Conservation (phyloP, 2,797 vertebrate genomes). For the Alosa sapidissima region DNA sequence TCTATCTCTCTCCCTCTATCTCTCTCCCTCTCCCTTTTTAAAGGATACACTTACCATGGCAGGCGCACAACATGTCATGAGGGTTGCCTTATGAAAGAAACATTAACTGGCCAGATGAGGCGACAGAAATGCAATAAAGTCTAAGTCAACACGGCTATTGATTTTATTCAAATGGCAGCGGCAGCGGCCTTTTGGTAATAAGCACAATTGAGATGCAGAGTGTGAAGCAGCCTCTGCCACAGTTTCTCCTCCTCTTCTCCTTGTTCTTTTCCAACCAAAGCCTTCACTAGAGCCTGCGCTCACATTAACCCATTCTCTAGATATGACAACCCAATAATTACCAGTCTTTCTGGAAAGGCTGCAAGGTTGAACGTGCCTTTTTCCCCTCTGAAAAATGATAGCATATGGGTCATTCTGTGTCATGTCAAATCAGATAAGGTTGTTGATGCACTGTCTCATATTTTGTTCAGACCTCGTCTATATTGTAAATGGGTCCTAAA, state of each 20-base stretch:
- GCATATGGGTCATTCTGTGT: not conserved
- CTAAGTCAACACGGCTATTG: constrained; percentile 76
- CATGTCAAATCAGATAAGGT: no score
- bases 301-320: not conserved
- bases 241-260: not conserved
- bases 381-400: not conserved
- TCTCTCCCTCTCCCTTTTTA: not conserved
- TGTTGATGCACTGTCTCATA: no score
- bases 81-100: constrained; percentile 79
- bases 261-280: not conserved
- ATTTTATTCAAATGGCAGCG: constrained; percentile 73
- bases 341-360: not conserved
- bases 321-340: not conserved
- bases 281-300: not conserved
- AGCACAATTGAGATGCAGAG: constrained; percentile 8
- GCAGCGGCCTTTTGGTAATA: constrained; percentile 3
- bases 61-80: constrained; percentile 61
- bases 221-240: not conserved
- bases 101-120: constrained; percentile 72
- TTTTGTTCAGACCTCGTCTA: no score
- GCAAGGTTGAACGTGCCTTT: not conserved
- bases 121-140: constrained; percentile 73
- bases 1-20: no score
- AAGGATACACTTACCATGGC: not conserved
- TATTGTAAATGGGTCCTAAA: no score